Evolutionary conservation across 2,888 invertebrate genomes (phyloP).

Genomic region (Rhagium mordax): DNA sequence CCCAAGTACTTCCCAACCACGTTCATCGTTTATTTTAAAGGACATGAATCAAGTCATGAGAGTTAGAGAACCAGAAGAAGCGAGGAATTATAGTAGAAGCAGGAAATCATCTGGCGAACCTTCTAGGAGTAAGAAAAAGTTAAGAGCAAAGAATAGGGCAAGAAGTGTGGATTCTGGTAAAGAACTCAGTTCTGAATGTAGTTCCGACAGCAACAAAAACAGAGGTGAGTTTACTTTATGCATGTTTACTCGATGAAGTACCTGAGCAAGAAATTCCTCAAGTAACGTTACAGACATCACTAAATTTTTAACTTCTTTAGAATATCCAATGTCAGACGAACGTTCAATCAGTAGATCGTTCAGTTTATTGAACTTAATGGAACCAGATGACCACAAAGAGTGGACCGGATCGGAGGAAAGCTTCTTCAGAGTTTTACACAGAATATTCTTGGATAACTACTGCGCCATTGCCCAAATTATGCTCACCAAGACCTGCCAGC

Average conservation of each 20-base stretch:
- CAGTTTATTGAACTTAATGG: constrained; percentile 72
- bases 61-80: constrained; percentile 84
- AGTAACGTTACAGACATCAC: too few species aligned
- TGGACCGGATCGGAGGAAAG: constrained; percentile 98
- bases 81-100: constrained; percentile 83
- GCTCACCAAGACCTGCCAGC: constrained; percentile 94
- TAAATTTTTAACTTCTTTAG: too few species aligned
- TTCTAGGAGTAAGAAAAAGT: constrained; percentile 60
- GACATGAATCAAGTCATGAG: too few species aligned
- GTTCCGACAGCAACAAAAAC: constrained; percentile 89
- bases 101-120: constrained; percentile 67
- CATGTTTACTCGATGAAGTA: background rate
- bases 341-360: constrained; percentile 71
- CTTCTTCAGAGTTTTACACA: constrained; percentile 90
- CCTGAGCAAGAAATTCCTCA: too few species aligned
- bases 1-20: too few species aligned
- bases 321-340: too few species aligned
- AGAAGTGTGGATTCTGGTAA: constrained; percentile 88
- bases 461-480: constrained; percentile 95
- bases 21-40: too few species aligned
- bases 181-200: constrained; percentile 94
- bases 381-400: constrained; percentile 73
- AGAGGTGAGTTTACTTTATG: constrained; percentile 75
- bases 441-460: constrained; percentile 93
- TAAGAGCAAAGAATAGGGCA: constrained; percentile 75